These are phyloP conservation scores for Beris morrisii DNA, from an alignment of 2,888 invertebrate genomes.

Conservation along the genomic window DNA sequence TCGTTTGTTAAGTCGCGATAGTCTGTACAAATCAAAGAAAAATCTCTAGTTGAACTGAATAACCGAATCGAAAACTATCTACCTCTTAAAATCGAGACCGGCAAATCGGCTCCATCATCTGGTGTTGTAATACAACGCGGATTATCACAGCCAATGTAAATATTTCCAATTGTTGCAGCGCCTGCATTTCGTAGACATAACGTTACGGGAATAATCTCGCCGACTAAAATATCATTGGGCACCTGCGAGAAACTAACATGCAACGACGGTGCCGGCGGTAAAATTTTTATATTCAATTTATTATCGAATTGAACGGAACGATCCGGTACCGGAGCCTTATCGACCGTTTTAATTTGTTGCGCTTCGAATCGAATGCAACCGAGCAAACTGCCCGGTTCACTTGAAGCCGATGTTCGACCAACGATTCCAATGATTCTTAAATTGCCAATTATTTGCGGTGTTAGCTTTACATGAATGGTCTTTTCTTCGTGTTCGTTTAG, in stretches of 20 bases:
- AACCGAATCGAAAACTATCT: slow-evolving; percentile 30
- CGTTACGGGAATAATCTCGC: slow-evolving; percentile 68
- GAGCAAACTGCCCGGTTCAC: slow-evolving; percentile 49
- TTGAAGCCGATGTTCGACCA: slow-evolving; percentile 51
- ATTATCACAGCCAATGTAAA: slow-evolving; percentile 61
- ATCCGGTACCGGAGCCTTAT: slow-evolving; percentile 41
- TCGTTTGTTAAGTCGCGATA: slow-evolving; percentile 52
- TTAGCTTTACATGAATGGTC: slow-evolving; percentile 69
- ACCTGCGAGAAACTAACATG: slow-evolving; percentile 70
- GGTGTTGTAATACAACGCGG: slow-evolving; percentile 53
- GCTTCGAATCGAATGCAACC: slow-evolving; percentile 53
- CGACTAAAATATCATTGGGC: slow-evolving; percentile 67
- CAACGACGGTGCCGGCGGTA: slow-evolving; percentile 79
- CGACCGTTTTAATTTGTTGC: slow-evolving; percentile 48
- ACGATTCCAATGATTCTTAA: slow-evolving; percentile 74
- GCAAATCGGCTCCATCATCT: slow-evolving; percentile 50
- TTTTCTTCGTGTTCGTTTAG: slow-evolving; percentile 58
- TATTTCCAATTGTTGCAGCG: slow-evolving; percentile 61
- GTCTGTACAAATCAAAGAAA: slow-evolving; percentile 42
- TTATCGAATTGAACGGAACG: slow-evolving; percentile 59
- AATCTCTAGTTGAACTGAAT: not conserved
- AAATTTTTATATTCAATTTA: slow-evolving; percentile 72
- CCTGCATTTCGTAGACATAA: slow-evolving; percentile 68
- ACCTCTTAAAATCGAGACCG: slow-evolving; percentile 53
- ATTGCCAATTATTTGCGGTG: slow-evolving; percentile 73